A percentile compares a stretch with the other conserved stretches of the same genome.
Evolutionary conservation across 1,140 invertebrate species (phyloP).

Genomic region (Metaphire vulgaris): DNA sequence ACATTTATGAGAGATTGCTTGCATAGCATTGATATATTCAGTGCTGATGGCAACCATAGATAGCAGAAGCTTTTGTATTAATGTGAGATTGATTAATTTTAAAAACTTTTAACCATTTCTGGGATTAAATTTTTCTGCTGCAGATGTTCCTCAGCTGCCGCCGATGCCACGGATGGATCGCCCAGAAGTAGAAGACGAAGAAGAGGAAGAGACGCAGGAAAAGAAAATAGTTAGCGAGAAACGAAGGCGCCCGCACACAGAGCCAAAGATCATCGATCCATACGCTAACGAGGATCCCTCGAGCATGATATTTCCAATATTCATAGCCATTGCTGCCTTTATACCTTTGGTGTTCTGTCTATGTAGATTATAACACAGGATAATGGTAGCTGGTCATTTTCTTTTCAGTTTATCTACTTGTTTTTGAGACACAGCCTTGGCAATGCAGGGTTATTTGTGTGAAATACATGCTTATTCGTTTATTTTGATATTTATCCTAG

Average conservation of each 20-base stretch:
- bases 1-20: no score
- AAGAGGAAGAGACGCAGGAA: conserved; percentile 15
- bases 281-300: conserved; percentile 19
- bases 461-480: no score
- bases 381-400: background rate
- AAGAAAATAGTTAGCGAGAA: background rate
- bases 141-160: conserved; percentile 15
- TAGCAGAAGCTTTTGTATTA: no score
- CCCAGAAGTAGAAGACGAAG: conserved; percentile 2
- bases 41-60: no score
- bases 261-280: conserved; percentile 14
- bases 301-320: conserved; percentile 17
- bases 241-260: background rate
- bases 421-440: background rate
- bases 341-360: conserved; percentile 19
- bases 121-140: no score
- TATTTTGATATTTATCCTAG: no score
- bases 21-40: no score
- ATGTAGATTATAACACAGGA: conserved; percentile 20
- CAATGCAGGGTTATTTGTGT: background rate
- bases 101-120: background rate
- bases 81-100: no score
- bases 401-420: background rate
- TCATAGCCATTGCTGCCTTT: conserved; percentile 21
- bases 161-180: background rate